Percentiles rank a stretch among this genome's conserved stretches.
Evolutionary conservation across 1,140 invertebrate genomes (phyloP).

Genomic region (Magallana ariakensis): DNA sequence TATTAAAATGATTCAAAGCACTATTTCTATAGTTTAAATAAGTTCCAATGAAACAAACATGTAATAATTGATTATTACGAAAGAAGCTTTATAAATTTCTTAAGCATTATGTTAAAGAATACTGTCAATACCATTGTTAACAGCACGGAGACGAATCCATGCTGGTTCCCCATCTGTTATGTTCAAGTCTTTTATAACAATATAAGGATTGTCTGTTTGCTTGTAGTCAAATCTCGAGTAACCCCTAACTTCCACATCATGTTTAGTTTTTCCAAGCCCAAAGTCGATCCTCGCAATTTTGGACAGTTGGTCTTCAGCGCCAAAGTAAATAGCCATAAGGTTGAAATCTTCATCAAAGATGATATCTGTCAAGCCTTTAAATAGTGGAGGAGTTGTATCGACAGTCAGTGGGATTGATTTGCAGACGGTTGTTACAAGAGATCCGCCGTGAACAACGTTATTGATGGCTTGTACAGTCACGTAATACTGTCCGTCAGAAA

Average conservation of each 20-base stretch:
- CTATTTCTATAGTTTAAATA: too few species aligned
- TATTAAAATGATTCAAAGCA: too few species aligned
- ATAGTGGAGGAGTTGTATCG: conserved; percentile 68
- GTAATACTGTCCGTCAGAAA: conserved; percentile 67
- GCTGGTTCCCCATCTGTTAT: conserved; percentile 62
- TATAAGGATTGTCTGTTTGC: conserved; percentile 57
- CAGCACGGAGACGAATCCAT: conserved; percentile 65
- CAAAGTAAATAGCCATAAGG: conserved; percentile 66
- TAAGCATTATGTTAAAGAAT: too few species aligned
- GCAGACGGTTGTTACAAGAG: conserved; percentile 71
- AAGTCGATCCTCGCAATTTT: conserved; percentile 65
- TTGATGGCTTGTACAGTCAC: conserved; percentile 69
- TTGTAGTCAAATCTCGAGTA: conserved; percentile 61
- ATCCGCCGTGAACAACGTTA: conserved; percentile 68
- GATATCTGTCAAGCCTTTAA: conserved; percentile 62
- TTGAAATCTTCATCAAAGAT: conserved; percentile 73
- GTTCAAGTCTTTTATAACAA: conserved; percentile 65
- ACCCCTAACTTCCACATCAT: conserved; percentile 68
- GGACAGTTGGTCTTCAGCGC: conserved; percentile 61
- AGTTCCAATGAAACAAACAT: too few species aligned
- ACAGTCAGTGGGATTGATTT: conserved; percentile 67
- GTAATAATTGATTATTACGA: too few species aligned
- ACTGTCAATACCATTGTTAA: conserved; percentile 63
- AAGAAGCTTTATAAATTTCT: too few species aligned
- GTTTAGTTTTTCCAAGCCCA: conserved; percentile 68